Conservation (phyloP, 1,140 invertebrate genomes). For the Drosophila murphyi region DNA sequence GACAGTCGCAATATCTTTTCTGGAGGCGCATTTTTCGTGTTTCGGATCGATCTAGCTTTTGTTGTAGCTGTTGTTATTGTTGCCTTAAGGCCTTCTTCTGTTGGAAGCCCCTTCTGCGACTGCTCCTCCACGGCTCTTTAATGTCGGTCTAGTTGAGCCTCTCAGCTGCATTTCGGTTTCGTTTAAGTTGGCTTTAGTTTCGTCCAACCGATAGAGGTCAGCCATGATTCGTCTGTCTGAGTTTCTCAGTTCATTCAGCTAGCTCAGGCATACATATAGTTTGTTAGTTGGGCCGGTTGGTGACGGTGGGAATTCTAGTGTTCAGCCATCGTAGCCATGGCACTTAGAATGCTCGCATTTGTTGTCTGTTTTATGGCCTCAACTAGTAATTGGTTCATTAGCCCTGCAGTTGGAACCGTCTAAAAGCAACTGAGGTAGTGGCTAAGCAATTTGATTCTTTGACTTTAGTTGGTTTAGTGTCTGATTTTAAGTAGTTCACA, state of each 20-base stretch:
- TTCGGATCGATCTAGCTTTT: constrained; percentile 40
- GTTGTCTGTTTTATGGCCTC: constrained; percentile 68
- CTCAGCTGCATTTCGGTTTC: constrained; percentile 68
- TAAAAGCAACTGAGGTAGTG: constrained; percentile 46
- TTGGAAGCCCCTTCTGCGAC: background rate
- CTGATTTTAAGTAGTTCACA: constrained; percentile 50
- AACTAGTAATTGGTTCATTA: constrained; percentile 75
- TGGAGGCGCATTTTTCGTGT: constrained; percentile 64
- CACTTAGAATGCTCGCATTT: constrained; percentile 53
- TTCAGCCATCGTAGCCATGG: constrained; percentile 14
- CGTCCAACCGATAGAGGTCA: constrained; percentile 66
- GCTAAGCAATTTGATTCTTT: constrained; percentile 58
- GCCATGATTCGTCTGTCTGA: constrained; percentile 61
- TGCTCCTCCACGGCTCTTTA: constrained; percentile 60
- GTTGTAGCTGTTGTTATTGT: constrained; percentile 14
- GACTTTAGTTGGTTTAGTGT: constrained; percentile 47
- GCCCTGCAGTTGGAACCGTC: constrained; percentile 56
- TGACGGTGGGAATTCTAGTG: constrained; percentile 72
- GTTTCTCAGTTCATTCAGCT: constrained; percentile 9
- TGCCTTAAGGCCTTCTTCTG: constrained; percentile 44
- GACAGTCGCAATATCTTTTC: constrained; percentile 80
- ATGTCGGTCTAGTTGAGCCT: constrained; percentile 71
- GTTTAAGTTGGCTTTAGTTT: constrained; percentile 55
- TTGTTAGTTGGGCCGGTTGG: constrained; percentile 31
- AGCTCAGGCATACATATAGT: constrained; percentile 44